phyloP scores from a whole-genome alignment of 2,797 vertebrate species.

The Urocyon cinereoargenteus region DNA sequence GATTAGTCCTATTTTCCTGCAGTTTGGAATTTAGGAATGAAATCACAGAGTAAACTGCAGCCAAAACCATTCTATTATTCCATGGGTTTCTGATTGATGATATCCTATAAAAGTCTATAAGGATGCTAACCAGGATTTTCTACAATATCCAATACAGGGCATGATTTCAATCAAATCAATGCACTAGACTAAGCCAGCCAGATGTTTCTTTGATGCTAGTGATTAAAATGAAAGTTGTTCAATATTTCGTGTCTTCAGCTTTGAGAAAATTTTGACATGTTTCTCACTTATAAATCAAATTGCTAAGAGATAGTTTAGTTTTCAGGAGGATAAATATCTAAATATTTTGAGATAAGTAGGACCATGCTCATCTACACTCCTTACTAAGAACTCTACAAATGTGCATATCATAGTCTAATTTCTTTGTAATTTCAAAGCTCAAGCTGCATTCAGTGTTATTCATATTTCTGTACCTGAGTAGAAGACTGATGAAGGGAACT shows the following conservation, averaged over 20 bases:
- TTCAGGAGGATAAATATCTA: background rate
- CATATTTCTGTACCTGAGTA: background rate
- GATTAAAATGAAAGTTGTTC: conserved; percentile 19
- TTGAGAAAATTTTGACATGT: background rate
- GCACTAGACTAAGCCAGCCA: background rate
- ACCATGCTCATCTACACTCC: background rate
- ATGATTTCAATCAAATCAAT: background rate
- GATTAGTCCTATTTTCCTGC: background rate
- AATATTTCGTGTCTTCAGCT: background rate
- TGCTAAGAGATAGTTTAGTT: background rate
- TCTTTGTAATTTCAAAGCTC: background rate
- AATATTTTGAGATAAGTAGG: background rate
- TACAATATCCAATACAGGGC: background rate
- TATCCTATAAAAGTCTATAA: background rate
- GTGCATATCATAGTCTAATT: background rate
- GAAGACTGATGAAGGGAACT: background rate
- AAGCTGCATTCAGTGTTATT: background rate
- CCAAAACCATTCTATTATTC: background rate
- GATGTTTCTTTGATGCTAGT: background rate
- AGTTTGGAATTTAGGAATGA: background rate
- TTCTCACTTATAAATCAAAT: background rate
- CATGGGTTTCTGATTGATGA: background rate
- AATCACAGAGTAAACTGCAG: background rate
- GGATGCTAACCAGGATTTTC: background rate
- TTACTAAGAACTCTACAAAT: background rate